Evolutionary conservation across 2,797 vertebrate genomes (phyloP).

Genomic region (Oceanodroma leucorhoa): DNA sequence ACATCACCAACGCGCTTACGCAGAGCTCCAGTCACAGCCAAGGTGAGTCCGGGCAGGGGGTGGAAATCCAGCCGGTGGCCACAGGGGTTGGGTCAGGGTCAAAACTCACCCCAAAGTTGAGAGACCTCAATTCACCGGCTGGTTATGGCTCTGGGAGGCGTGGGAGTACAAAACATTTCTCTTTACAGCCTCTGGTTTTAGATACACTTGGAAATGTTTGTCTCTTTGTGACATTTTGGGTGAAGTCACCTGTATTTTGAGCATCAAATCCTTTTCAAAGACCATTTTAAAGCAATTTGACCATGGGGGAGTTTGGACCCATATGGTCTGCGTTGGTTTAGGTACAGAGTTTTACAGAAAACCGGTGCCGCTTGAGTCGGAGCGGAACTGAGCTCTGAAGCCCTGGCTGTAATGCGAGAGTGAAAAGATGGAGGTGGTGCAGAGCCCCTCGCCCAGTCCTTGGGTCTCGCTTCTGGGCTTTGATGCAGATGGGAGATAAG

Average conservation of each 20-base stretch:
- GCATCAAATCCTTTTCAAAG: neutral
- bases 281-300: neutral
- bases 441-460: neutral
- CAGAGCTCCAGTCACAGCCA: slow-evolving; percentile 89
- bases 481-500: neutral
- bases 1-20: slow-evolving; percentile 94
- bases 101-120: neutral
- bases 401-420: neutral
- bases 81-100: neutral
- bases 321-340: neutral
- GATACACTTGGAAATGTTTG: neutral
- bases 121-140: neutral
- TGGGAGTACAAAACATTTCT: neutral
- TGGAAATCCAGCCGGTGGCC: neutral
- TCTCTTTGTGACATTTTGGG: neutral
- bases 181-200: neutral
- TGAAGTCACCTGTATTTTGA: neutral
- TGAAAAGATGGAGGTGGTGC: neutral
- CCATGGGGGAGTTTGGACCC: neutral
- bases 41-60: slow-evolving; percentile 75
- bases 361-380: rapidly evolving
- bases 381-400: neutral
- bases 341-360: neutral
- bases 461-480: neutral
- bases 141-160: neutral